A percentile compares a stretch with the other conserved stretches of the same genome.
Conservation (phyloP, 2,888 invertebrate species). For the Microchrysa polita region DNA sequence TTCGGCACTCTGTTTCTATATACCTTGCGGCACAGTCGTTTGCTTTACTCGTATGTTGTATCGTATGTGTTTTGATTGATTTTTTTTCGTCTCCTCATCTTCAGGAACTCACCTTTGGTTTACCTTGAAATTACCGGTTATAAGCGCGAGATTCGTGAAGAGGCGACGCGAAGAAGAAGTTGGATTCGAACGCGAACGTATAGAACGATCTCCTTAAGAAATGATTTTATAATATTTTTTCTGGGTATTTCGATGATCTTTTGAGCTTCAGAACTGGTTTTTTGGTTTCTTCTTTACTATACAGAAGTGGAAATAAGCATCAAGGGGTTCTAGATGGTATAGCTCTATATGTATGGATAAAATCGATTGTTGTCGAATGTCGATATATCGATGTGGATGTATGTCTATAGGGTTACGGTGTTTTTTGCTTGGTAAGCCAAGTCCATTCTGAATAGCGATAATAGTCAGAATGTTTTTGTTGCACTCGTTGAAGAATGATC, state of each 20-base stretch:
- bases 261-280: slow-evolving; percentile 35
- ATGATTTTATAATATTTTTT: slow-evolving; percentile 47
- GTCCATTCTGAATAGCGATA: slow-evolving; percentile 23
- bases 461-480: slow-evolving; percentile 15
- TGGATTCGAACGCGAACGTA: no score
- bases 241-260: slow-evolving; percentile 45
- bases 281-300: neutral
- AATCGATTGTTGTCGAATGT: neutral
- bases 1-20: neutral
- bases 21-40: neutral
- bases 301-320: slow-evolving; percentile 3
- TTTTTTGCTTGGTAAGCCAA: neutral
- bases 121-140: slow-evolving; percentile 49
- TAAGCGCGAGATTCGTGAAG: neutral
- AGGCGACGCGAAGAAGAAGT: slow-evolving; percentile 16
- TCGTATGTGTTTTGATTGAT: slow-evolving; percentile 32
- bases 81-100: slow-evolving; percentile 40
- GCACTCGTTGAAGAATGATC: slow-evolving; percentile 21
- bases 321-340: neutral
- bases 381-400: slow-evolving; percentile 19
- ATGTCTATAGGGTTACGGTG: slow-evolving; percentile 8
- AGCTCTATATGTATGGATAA: neutral
- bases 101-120: slow-evolving; percentile 45
- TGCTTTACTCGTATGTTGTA: neutral
- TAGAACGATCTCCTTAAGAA: slow-evolving; percentile 37